Base-by-base conservation (phyloP, 2,888 invertebrate genomes). In the Drosophila gaucha region DNA sequence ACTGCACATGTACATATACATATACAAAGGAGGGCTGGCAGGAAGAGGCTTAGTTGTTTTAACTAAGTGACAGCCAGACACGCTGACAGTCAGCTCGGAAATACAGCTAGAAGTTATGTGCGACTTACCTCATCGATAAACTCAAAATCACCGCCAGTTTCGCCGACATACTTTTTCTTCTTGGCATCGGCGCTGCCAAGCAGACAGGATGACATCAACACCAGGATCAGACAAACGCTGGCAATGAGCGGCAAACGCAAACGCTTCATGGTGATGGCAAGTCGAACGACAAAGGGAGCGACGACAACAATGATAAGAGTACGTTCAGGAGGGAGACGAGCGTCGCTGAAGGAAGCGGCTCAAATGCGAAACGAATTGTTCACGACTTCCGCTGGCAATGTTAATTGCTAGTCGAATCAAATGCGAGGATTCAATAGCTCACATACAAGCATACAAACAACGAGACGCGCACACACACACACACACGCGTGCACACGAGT, bases 81-180 rank as follows among this genome's bases (percentile, higher is more conserved):
- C 55, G 57, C 10, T 51, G 58, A 56, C 36, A 41, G 60, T 12
- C 6, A 28, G 31, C 26, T 54, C 49, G 65, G 16, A 43, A 18
- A 47, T 33, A 43, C 60, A 73, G 67, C 46, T 52, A 51, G 59
- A 24, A 58, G 50, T 50, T 62, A 65, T 64, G 64, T 66, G 67
- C 54, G 67, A 86, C 91, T 93, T 93, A 95, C 95, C 95, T 95
- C 95, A 92, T 95, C 95, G 89, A 95, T 95, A 91, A 95, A 95
- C 91, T 95, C 95, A 90, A 95, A 95, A 91, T 95, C 95, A 73
- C 90, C 90, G 66, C 95, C 95, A 90, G 95, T 95, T 85, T 90
- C 90, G 51, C 95, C 95, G 89, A 95, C 95, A 90, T 95, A 95
- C 92, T 95, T 95, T 91, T 94, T 93, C 92, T 95, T 95, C 91